These are phyloP conservation scores for Glyphotaelius pellucidus DNA, from an alignment of 2,888 invertebrate genomes.

Conservation along the genomic window DNA sequence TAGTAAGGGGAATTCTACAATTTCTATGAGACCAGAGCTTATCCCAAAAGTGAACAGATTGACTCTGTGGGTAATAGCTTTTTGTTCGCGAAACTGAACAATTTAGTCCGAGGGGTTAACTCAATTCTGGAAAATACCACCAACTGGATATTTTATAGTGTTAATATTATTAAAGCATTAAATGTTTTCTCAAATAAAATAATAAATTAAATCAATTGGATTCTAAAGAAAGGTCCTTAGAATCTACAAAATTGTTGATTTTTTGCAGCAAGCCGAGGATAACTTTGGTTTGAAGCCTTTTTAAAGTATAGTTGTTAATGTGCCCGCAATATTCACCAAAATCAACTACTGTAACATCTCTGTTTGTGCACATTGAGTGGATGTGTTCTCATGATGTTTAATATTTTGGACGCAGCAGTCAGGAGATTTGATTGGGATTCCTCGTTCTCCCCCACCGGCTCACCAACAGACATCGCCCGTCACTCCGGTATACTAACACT, in stretches of 20 bases:
- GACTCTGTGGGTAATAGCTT: too few relatives aligned
- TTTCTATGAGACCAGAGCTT: too few relatives aligned
- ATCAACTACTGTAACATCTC: neutral
- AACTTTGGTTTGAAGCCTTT: neutral
- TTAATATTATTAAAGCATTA: neutral
- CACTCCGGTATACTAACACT: constrained; percentile 78
- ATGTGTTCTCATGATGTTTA: constrained; percentile 29
- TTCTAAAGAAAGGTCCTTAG: neutral
- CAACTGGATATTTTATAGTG: neutral
- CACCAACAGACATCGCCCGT: constrained; percentile 88
- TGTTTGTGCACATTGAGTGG: neutral
- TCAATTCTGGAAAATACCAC: too few relatives aligned
- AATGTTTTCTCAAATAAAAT: neutral
- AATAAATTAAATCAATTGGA: neutral
- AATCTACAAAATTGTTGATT: neutral
- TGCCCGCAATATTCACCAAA: neutral
- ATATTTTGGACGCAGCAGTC: constrained; percentile 76
- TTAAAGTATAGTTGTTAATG: neutral
- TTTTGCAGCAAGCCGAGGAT: neutral
- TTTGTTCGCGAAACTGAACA: too few relatives aligned
- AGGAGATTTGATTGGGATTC: constrained; percentile 76
- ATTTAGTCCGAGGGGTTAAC: neutral
- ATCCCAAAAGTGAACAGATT: too few relatives aligned
- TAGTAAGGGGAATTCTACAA: too few relatives aligned
- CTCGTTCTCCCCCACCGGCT: constrained; percentile 90